Evolutionary conservation across 2,797 vertebrate genomes (phyloP), one percentile per base, ranked within the genome.

Genomic region (Hylomyscus alleni): DNA sequence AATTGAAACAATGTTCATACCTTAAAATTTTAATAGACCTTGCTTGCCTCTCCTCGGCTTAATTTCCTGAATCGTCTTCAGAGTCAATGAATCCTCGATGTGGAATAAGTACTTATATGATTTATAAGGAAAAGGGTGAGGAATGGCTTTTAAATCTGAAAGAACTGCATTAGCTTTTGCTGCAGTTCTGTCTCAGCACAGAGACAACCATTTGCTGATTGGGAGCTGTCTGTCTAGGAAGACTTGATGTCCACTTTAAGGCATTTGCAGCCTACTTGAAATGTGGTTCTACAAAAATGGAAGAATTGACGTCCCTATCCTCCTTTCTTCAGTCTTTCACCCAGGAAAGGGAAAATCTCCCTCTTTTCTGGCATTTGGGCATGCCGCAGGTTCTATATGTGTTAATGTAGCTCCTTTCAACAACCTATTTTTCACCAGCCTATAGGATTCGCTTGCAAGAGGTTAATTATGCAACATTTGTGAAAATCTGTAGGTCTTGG

Each of bases 261-360:
- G 83, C 93, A 97, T 76, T 34, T 95, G 65, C 69, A 94, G 24
- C n/a, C 65, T 40, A 72, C 72, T 85, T 96, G 19, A 54, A 97
- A 84, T 75, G 7, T 85, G 24, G 3, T 83, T 11, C 97, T 94
- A 94, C 98, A 98, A 95, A 95, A 93, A 96, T 89, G 78, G 97
- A 37, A 73, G 97, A 81, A 93, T 87, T 56, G 58, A 19, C 77
- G 29, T 91, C 37, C 31, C 37, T 95, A 92, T 93, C 60, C 97
- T 62, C 8, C 1, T 72, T 56, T 93, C 22, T 2, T 3, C 44
- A 44, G 6, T 1, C 22, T 89, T 73, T 67, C 7, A 4, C 77
- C 60, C 34, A 65, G 73, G 31, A 37, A 50, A 8, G 3, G 7
- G 31, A 62, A 44, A 73, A 44, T 89, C 86, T n/a, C 78, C 82